phyloP scores from a whole-genome alignment of 2,888 invertebrate species.

The Yponomeuta cagnagella region DNA sequence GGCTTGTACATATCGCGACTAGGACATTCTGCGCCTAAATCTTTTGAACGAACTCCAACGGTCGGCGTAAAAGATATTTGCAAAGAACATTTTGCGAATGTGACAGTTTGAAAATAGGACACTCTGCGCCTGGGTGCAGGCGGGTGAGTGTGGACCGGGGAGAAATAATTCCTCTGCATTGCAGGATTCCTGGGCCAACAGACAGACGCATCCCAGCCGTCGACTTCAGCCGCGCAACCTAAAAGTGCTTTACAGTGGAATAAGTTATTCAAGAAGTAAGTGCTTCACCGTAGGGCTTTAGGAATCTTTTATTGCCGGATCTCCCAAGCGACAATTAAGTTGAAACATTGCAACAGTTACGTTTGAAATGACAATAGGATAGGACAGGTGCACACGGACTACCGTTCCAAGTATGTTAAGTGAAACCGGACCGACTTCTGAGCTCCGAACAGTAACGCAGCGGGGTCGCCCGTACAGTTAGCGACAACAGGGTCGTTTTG shows the following conservation, averaged over 20 bases:
- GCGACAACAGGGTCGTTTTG: not conserved
- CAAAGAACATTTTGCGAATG: too few species aligned
- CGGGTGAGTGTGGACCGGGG: too few species aligned
- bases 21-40: too few species aligned
- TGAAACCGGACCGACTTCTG: not conserved
- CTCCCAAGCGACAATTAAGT: constrained; percentile 20
- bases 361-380: constrained; percentile 12
- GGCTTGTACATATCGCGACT: too few species aligned
- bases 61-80: too few species aligned
- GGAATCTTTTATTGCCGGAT: constrained; percentile 21
- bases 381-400: not conserved
- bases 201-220: constrained; percentile 28
- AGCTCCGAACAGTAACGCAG: not conserved
- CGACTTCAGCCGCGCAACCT: constrained; percentile 28
- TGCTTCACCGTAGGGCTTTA: constrained; percentile 23
- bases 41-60: too few species aligned
- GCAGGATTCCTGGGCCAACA: constrained; percentile 22
- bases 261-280: constrained; percentile 57
- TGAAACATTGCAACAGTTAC: constrained; percentile 21
- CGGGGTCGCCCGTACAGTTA: not conserved
- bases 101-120: too few species aligned
- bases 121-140: too few species aligned
- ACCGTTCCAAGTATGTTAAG: not conserved
- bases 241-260: constrained; percentile 48
- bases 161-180: not conserved